Base-by-base conservation (phyloP, 1,140 invertebrate genomes). In the Onthophagus taurus region DNA sequence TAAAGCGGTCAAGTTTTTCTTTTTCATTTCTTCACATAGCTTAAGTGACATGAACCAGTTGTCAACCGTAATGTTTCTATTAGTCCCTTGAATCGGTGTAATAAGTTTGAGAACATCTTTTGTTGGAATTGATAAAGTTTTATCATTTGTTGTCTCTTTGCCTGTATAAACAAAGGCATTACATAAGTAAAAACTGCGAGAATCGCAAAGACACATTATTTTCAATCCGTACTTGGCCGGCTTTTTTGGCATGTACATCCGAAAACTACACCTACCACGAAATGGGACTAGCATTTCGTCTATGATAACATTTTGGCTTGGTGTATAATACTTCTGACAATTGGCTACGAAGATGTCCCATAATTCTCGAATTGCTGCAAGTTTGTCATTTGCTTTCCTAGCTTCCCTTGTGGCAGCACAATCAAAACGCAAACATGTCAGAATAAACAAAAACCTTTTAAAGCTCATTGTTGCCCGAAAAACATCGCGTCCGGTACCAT, bases 191-290 rank as follows among this genome's bases (percentile, higher is more conserved):
- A 26, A 7, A 7, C 6, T 26, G 6, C n/a, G 6, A n/a, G 24
- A 7, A 26, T 26, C 6, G n/a, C 6, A 7, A 7, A 26, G n/a
- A 26, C 6, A 6, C 6, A 26, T 7, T 26, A 26, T 7, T 26
- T 26, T 26, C n/a, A 26, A 7, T 6, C 24, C 24, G n/a, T 26
- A 26, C 24, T 26, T 26, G 6, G 24, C 24, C n/a, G 24, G 24
- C n/a, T 26, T 26, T 7, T 6, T n/a, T 26, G 24, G 24, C 24
- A 26, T 26, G n/a, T 26, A 26, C 24, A 26, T 26, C n/a, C 24
- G 24, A n/a, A 26, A 26, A 26, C 6, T 7, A n/a, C 24, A 26
- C 16, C 56, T 47, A n/a, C 67, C 67, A 26, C 59, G 35, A 52
- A 68, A 71, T 31, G 50, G 35, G 14, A 26, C n/a, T 7, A n/a